A percentile compares a stretch with the other conserved stretches of the same genome.
phyloP scores from a whole-genome alignment of 2,113 vertebrate species.

The Conger conger region DNA sequence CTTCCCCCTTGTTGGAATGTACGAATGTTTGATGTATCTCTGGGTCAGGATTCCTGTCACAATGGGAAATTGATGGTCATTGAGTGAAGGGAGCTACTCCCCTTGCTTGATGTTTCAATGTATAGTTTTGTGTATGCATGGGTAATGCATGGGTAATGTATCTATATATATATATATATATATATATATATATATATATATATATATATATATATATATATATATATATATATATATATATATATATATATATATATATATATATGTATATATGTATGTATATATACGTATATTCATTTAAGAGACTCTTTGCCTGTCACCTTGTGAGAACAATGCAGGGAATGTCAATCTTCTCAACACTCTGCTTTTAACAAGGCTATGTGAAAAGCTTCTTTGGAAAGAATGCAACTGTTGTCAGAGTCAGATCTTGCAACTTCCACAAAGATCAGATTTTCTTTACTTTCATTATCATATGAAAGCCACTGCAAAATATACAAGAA shows the following conservation, averaged over 20 bases:
- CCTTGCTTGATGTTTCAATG: neutral
- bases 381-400: neutral
- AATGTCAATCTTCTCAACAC: neutral
- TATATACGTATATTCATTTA: neutral
- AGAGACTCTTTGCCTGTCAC: neutral
- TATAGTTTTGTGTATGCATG: no score
- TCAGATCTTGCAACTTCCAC: neutral
- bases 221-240: no score
- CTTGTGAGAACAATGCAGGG: neutral
- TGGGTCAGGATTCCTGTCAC: neutral
- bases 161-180: no score
- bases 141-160: no score
- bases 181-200: no score
- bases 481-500: neutral
- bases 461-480: neutral
- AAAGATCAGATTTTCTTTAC: neutral
- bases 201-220: no score
- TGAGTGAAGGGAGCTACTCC: neutral
- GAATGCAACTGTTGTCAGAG: neutral
- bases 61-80: neutral
- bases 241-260: no score
- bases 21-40: neutral
- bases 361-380: neutral
- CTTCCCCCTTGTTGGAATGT: neutral
- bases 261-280: no score